A percentile compares a stretch with the other conserved stretches of the same genome.
Evolutionary conservation across 2,888 invertebrate genomes (phyloP).

Genomic region (Rhopalosiphum nymphaeae): DNA sequence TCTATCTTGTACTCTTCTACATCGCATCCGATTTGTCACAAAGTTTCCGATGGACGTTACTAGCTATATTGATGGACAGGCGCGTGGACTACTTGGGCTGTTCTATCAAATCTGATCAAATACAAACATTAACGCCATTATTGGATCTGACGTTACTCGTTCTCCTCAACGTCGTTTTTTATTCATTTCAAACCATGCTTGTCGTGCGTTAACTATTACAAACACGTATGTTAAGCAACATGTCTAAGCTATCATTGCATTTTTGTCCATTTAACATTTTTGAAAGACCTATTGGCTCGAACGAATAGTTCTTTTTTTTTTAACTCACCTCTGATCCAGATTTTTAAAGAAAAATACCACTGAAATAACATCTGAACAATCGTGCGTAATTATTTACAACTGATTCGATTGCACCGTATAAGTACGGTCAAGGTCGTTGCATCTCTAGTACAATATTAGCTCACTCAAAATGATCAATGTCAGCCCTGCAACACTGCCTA

Average conservation of each 20-base stretch:
- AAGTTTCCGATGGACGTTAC: constrained; percentile 71
- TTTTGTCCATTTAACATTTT: constrained; percentile 79
- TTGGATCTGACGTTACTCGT: constrained; percentile 89
- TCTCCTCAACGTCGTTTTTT: constrained; percentile 82
- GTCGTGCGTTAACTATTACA: constrained; percentile 83
- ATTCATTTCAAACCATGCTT: constrained; percentile 82
- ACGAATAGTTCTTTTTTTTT: not conserved
- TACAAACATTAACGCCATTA: constrained; percentile 92
- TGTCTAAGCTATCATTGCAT: constrained; percentile 84
- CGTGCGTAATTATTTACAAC: constrained; percentile 38
- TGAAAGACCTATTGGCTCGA: constrained; percentile 67
- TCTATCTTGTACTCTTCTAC: too few species aligned
- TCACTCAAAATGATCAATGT: not conserved
- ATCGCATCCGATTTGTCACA: constrained; percentile 23
- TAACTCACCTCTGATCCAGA: not conserved
- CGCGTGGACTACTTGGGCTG: constrained; percentile 76
- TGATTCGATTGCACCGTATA: constrained; percentile 30
- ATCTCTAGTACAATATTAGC: not conserved
- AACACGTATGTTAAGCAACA: constrained; percentile 87
- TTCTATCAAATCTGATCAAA: constrained; percentile 90
- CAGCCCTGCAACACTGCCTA: too few species aligned
- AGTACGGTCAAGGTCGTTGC: not conserved
- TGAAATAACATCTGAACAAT: not conserved
- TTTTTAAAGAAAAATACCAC: constrained; percentile 24
- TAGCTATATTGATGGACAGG: constrained; percentile 90